A percentile compares a stretch with the other conserved stretches of the same genome.
Evolutionary conservation across 2,888 invertebrate species (phyloP).

Genomic region (Archaeoteleia sp.): DNA sequence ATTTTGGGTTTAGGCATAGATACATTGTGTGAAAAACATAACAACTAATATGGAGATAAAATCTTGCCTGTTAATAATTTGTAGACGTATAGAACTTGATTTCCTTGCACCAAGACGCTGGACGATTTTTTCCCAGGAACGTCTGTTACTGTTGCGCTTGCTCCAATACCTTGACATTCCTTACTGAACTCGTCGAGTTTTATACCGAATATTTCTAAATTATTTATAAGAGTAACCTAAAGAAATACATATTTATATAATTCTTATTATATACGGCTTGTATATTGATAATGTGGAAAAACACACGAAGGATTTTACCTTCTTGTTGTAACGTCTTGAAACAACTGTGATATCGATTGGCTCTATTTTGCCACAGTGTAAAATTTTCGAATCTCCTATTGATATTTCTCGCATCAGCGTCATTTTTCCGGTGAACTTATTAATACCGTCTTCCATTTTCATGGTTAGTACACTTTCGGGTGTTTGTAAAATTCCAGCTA

Average conservation of each 20-base stretch:
- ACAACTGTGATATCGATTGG: constrained; percentile 86
- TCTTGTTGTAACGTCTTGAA: constrained; percentile 90
- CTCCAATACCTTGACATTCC: constrained; percentile 91
- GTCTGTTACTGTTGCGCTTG: constrained; percentile 87
- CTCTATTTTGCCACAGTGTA: constrained; percentile 83
- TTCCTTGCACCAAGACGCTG: constrained; percentile 92
- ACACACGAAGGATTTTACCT: constrained; percentile 77
- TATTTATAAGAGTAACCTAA: constrained; percentile 91
- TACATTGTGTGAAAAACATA: constrained; percentile 6
- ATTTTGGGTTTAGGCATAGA: constrained; percentile 34
- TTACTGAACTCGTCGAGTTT: constrained; percentile 86
- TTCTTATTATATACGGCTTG: constrained; percentile 4
- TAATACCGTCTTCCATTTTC: constrained; percentile 84
- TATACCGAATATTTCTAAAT: constrained; percentile 91
- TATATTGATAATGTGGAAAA: constrained; percentile 1
- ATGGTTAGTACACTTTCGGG: constrained; percentile 75
- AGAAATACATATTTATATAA: constrained; percentile 35
- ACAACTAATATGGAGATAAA: constrained; percentile 7
- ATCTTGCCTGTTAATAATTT: constrained; percentile 76
- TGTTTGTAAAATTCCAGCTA: constrained; percentile 74
- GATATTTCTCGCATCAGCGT: constrained; percentile 82
- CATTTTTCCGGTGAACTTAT: constrained; percentile 82
- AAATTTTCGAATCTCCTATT: constrained; percentile 76
- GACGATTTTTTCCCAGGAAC: constrained; percentile 83
- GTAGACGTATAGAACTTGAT: constrained; percentile 83